Evolutionary conservation across 2,888 invertebrate genomes (phyloP).

Genomic region (Cryptocheilus praepositus): DNA sequence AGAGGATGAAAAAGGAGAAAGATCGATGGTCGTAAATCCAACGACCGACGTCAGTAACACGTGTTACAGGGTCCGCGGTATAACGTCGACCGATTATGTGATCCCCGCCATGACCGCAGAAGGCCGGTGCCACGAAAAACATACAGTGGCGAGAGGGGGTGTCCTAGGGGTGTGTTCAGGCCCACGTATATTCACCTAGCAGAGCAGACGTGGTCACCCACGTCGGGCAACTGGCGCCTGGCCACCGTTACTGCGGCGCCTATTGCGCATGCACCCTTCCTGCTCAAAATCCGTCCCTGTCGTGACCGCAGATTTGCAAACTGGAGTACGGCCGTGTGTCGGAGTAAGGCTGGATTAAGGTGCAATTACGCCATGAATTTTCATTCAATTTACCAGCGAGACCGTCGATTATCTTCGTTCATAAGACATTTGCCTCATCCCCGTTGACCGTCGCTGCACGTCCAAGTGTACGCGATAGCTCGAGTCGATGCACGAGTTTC

Average conservation of each 20-base stretch:
- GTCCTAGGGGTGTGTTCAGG: no score
- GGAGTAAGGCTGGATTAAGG: not conserved
- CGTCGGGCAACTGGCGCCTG: no score
- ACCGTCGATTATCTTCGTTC: no score
- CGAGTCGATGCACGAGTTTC: no score
- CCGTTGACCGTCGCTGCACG: no score
- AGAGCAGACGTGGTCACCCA: no score
- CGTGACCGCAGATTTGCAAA: slow-evolving; percentile 9
- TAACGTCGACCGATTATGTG: slow-evolving; percentile 45
- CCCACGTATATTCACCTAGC: no score
- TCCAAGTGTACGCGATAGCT: no score
- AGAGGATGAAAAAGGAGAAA: slow-evolving; percentile 33
- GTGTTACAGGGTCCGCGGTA: slow-evolving; percentile 47
- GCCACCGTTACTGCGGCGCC: no score
- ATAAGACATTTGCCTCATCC: no score
- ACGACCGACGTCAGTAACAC: slow-evolving; percentile 48
- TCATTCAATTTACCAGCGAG: not conserved
- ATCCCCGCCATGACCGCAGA: slow-evolving; percentile 24
- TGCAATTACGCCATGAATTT: not conserved
- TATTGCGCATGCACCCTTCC: not conserved
- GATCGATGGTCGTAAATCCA: slow-evolving; percentile 52
- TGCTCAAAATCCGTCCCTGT: slow-evolving; percentile 1
- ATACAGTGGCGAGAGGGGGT: not conserved
- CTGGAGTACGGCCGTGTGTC: not conserved
- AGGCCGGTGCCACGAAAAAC: slow-evolving; percentile 22